Base-by-base conservation (phyloP, 2,888 invertebrate genomes). In the Aelia acuminata region DNA sequence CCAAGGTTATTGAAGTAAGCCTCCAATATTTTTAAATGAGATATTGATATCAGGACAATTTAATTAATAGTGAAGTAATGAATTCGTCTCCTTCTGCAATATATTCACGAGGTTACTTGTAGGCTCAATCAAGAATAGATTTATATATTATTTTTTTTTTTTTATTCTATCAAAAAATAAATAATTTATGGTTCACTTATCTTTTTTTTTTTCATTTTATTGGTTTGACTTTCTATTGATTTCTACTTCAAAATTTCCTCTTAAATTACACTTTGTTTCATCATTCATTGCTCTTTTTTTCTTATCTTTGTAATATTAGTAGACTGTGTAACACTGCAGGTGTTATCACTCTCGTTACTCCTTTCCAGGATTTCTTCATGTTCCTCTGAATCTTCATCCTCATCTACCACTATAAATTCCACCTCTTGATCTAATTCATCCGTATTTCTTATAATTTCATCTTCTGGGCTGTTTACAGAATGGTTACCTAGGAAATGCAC, bases 401-500 rank as follows among this genome's bases (percentile, higher is more conserved):
- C 80, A 47, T 80, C 80, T 43, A 80, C 13, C 5, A 43, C 43
- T 47, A 80, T 35, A 13, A 80, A 43, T 20, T 80, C 80, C n/a
- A n/a, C 35, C 11, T 39, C 80, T 80, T 39, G 80, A 80, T 43
- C 80, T 22, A 43, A 80, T 1, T 4, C 80, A 43, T 47, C 43
- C 13, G n/a, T 43, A 80, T 31, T 43, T 47, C 13, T 80, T 20
- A 39, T 1, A 43, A 43, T 47, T 0, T 43, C 80, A 4, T 80
- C 80, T 3, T 80, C 80, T n/a, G 39, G 3, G 39, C 13, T 43
- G 43, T 80, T 8, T 43, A 96, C 94, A 90, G 96, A 93, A 92
- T 96, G 96, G 92, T 97, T 96, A 22, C 97, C 97, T 91, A 96
- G 96, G 92, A 97, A 94, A 91, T 97, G 96, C 90, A 97, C 96